A percentile compares a stretch with the other conserved stretches of the same genome.
Conservation (phyloP, 1,140 invertebrate species). For the Atopsyche davidsoni region DNA sequence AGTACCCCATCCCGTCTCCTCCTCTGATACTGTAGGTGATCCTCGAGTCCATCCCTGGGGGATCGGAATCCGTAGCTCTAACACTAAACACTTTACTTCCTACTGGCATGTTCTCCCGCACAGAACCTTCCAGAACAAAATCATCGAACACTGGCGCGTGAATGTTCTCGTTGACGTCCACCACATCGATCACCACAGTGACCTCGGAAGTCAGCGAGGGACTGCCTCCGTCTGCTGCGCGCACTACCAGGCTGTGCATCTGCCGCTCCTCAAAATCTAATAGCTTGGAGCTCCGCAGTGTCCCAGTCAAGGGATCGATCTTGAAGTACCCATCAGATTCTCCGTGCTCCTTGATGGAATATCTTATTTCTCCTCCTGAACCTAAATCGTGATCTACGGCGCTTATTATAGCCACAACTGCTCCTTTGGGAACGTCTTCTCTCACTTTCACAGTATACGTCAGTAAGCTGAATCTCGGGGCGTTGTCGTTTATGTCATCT, state of each 20-base stretch:
- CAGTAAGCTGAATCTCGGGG: slow-evolving; percentile 64
- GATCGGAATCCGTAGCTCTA: slow-evolving; percentile 67
- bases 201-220: slow-evolving; percentile 60
- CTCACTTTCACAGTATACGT: slow-evolving; percentile 72
- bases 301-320: slow-evolving; percentile 71
- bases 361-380: slow-evolving; percentile 62
- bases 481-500: slow-evolving; percentile 82
- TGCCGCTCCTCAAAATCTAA: slow-evolving; percentile 78
- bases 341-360: slow-evolving; percentile 59
- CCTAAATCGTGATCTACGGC: slow-evolving; percentile 79
- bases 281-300: slow-evolving; percentile 60
- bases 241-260: slow-evolving; percentile 71
- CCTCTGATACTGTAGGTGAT: slow-evolving; percentile 76
- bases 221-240: slow-evolving; percentile 66
- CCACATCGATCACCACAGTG: slow-evolving; percentile 71
- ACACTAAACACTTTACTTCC: slow-evolving; percentile 69
- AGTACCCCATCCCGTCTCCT: slow-evolving; percentile 80
- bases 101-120: slow-evolving; percentile 66
- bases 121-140: slow-evolving; percentile 61
- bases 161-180: slow-evolving; percentile 85
- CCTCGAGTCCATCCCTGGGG: slow-evolving; percentile 60
- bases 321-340: slow-evolving; percentile 51
- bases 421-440: slow-evolving; percentile 80
- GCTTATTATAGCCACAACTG: slow-evolving; percentile 68
- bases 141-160: slow-evolving; percentile 75